phyloP scores from a whole-genome alignment of 2,113 vertebrate species.

The Amazona guildingii region DNA sequence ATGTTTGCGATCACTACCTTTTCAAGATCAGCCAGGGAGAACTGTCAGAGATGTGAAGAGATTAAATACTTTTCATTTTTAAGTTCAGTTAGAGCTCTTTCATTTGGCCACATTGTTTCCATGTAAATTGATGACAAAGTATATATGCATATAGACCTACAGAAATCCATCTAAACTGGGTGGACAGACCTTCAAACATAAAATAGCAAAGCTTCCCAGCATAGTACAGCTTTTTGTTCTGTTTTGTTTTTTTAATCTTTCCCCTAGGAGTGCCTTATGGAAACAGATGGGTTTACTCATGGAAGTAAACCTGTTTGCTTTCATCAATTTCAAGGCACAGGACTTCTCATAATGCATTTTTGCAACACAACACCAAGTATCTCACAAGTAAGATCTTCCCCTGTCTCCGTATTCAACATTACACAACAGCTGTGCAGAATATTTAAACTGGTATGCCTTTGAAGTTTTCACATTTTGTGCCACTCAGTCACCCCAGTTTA shows the following conservation, averaged over 20 bases:
- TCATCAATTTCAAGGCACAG: not conserved
- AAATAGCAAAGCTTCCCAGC: not conserved
- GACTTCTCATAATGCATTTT: constrained; percentile 6
- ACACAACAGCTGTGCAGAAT: constrained; percentile 45
- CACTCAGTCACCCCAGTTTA: constrained; percentile 9
- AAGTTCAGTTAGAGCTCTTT: not conserved
- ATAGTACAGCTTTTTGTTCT: not conserved
- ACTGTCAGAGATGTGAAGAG: not conserved
- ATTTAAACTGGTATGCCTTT: not conserved
- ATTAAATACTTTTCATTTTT: not conserved
- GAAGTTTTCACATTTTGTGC: constrained; percentile 20
- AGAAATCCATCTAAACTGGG: not conserved
- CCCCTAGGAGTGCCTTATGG: not conserved
- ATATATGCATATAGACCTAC: not conserved
- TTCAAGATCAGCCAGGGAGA: not conserved
- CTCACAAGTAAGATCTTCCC: not conserved
- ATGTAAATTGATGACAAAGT: not conserved
- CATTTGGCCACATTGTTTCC: not conserved
- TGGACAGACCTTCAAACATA: not conserved
- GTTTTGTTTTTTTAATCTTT: not conserved
- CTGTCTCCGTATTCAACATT: not conserved
- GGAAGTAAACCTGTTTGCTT: not conserved
- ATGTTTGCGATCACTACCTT: not conserved
- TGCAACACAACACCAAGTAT: constrained; percentile 35
- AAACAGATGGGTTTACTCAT: constrained; percentile 39